Base-by-base conservation (phyloP, 2,113 vertebrate species). In the Ciconia stormi region DNA sequence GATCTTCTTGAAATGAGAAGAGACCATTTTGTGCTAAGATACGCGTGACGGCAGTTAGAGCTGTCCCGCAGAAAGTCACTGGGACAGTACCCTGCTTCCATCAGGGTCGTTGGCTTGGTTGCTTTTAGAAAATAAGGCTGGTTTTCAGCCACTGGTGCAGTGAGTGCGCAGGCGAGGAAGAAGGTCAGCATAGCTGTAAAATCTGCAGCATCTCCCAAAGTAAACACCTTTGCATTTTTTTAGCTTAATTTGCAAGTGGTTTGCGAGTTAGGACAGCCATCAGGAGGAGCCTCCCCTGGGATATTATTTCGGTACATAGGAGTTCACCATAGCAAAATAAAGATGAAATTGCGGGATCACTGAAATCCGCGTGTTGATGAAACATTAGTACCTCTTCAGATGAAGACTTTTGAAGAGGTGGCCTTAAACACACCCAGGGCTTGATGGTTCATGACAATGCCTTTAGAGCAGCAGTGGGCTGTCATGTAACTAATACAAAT, bases 291-390 rank as follows among this genome's bases (percentile, higher is more conserved):
- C 18, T 49, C 34, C 40, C 38, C 19, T 78, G 58, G 26, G 62
- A 25, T 34, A 29, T 26, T 50, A 2, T 55, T 77, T 92, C 46
- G 16, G 9, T 21, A 23, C 1, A 0, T 10, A 47, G 29, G 27
- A 66, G 72, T 95, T 79, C 22, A 9, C 20, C 6, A 2, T 0
- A 22, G 55, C 26, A 70, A 95, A 79, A 59, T 76, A 30, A 84
- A 89, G 56, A 26, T 9, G 34, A 89, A 84, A 47, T 52, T 0
- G 0, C 27, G n/a, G 38, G 32, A 50, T 77, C 16, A 5, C 46
- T 17, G 49, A 58, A 62, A 62, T 58, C 32, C 2, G 0, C 0
- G 0, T 0, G 0, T 16, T 66, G 53, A 49, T 25, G 46, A 53
- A 83, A 86, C 23, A 3, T 38, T 16, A 18, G 79, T 16, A 27